Evolutionary conservation across 2,113 vertebrate genomes (phyloP).

Genomic region (Podarcis cretensis): DNA sequence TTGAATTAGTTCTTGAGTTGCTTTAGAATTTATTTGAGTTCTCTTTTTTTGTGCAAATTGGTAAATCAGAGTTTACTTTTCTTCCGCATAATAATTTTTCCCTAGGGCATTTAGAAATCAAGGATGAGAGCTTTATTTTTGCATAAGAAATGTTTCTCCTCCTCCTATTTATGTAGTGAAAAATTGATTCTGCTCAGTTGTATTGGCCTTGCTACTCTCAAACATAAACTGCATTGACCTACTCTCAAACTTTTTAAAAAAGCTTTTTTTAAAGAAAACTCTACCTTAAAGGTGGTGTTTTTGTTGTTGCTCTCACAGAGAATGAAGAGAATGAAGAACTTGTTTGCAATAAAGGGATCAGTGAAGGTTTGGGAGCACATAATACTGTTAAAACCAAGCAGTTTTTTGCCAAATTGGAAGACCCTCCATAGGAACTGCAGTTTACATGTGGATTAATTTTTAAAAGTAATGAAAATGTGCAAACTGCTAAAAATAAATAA

Average conservation of each 20-base stretch:
- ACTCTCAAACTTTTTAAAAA: not conserved
- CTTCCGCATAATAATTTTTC: not conserved
- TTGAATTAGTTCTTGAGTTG: not conserved
- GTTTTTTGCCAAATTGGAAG: not conserved
- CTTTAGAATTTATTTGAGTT: not conserved
- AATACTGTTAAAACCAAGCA: not conserved
- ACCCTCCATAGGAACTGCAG: not conserved
- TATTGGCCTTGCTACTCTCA: not conserved
- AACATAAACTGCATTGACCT: not conserved
- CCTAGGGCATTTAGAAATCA: not conserved
- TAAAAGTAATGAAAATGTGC: slow-evolving; percentile 39
- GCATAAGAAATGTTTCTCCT: too few relatives aligned
- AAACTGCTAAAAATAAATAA: slow-evolving; percentile 56
- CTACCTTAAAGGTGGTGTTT: not conserved
- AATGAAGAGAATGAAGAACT: not conserved
- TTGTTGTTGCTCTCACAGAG: not conserved
- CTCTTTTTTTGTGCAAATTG: too few relatives aligned
- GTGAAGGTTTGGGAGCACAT: not conserved
- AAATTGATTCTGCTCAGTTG: slow-evolving; percentile 7
- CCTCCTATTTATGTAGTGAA: not conserved
- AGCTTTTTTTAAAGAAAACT: not conserved
- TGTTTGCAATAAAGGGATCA: not conserved
- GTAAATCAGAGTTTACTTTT: not conserved
- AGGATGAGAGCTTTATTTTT: not conserved
- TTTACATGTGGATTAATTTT: not conserved